phyloP scores from a whole-genome alignment of 2,797 vertebrate genomes.

The Fundulus diaphanus region DNA sequence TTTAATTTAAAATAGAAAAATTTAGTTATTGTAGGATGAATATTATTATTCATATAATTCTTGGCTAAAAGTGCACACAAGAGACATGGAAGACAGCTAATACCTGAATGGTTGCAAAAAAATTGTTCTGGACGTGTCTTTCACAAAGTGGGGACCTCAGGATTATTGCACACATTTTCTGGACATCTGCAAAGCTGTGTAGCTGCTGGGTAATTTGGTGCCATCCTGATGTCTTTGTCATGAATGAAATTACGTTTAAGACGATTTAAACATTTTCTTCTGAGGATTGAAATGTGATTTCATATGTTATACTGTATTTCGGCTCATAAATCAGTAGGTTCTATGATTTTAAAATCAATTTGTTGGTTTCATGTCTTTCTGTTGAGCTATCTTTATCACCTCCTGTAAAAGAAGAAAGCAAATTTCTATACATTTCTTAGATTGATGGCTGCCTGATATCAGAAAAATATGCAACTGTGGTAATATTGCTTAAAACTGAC shows the following conservation, averaged over 20 bases:
- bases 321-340: background rate
- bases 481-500: no score
- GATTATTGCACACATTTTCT: background rate
- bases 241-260: background rate
- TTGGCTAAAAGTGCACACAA: no score
- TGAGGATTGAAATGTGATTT: background rate
- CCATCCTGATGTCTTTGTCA: background rate
- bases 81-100: background rate
- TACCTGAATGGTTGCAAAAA: no score
- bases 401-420: no score
- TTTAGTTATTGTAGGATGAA: background rate
- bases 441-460: no score
- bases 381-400: no score
- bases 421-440: no score
- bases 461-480: no score
- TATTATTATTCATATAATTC: background rate
- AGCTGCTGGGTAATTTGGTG: background rate
- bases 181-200: background rate
- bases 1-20: background rate
- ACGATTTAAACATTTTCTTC: background rate
- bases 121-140: no score
- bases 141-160: no score
- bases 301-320: background rate
- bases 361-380: background rate
- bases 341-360: background rate